Evolutionary conservation across 2,113 vertebrate species (phyloP).

Genomic region (Gavia stellata): DNA sequence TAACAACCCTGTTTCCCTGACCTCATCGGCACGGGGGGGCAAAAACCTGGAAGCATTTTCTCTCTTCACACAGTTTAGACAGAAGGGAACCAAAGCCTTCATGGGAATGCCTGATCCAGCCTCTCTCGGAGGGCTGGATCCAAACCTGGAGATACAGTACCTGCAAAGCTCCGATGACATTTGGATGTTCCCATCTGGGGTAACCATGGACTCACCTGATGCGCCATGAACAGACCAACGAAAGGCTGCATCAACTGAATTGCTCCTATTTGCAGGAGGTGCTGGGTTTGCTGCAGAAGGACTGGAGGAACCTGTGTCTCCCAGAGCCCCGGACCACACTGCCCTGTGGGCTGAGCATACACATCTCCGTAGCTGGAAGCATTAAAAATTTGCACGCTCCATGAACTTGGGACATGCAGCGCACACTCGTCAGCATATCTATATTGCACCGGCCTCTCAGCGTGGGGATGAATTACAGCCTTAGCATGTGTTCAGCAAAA

Average conservation of each 20-base stretch:
- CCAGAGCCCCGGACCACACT: not conserved
- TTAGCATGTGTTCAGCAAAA: not conserved
- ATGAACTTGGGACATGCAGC: accelerated
- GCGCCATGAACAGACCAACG: accelerated
- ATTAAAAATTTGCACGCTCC: not conserved
- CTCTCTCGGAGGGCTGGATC: not conserved
- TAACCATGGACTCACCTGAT: not conserved
- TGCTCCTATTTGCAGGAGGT: not conserved
- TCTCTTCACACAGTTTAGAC: not conserved
- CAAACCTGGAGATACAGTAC: not conserved
- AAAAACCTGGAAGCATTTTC: not conserved
- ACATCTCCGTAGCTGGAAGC: not conserved
- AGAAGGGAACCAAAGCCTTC: not conserved
- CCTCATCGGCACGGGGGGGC: not conserved
- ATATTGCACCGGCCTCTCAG: not conserved
- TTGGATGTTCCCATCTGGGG: not conserved
- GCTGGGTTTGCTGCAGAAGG: not conserved
- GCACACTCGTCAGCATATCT: accelerated
- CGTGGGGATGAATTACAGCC: not conserved
- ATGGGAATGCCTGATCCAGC: not conserved
- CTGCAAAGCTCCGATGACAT: not conserved
- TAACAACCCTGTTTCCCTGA: not conserved
- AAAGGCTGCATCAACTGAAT: not conserved
- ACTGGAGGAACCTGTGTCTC: not conserved
- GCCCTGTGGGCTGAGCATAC: not conserved